Evolutionary conservation across 30 jellyfish, hydroid and myxozoan genomes (phyloP), one percentile per base, ranked within the genome.

Genomic region (Sanderia malayensis): DNA sequence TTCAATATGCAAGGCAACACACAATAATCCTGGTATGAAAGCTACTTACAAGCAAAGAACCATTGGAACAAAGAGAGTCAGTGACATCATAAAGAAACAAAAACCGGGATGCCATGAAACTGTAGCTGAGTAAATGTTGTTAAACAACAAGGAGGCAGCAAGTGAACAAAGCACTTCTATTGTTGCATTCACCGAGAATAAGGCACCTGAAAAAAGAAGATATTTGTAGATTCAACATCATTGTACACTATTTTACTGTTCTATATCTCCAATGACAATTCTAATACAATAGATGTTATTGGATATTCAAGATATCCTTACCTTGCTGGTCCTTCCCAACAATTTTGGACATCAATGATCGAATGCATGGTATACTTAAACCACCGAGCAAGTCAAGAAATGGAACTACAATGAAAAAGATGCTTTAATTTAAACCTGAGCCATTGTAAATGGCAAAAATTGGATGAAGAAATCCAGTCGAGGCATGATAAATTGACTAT

Each of bases 91-190:
- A 67, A 77, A 92, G 86, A 92, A 92, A 25, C 80, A 55, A 45
- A 92, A 83, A 29, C 96, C 94, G 17, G 98, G 94, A 37, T 69
- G 76, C 90, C 90, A 67, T 4, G 67, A 85, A 13, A 92, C 92
- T 20, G 98, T 92, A 37, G 87, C 89, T 24, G 86, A 55, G 76
- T 92, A 92, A 11, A 92, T 66, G 32, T 70, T 87, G 69, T 74
- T 85, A 69, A 83, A 84, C 10, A 71, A 30, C 18, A 74, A 57
- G 0, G 94, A 67, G 10, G 95, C 85, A 44, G 69, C 77, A 18
- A 92, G 79, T n/a, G 93, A 45, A 22, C 85, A 64, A 7, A 84
- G 68, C 30, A 84, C 96, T 74, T 92, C 98, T 18, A 92, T 62
- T 44, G 93, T 29, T 17, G 98, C 90, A 1, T 65, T 52, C 67